Percentiles rank a stretch among this genome's conserved stretches.
phyloP scores from a whole-genome alignment of 2,888 invertebrate genomes.

The Parthenolecanium corni region DNA sequence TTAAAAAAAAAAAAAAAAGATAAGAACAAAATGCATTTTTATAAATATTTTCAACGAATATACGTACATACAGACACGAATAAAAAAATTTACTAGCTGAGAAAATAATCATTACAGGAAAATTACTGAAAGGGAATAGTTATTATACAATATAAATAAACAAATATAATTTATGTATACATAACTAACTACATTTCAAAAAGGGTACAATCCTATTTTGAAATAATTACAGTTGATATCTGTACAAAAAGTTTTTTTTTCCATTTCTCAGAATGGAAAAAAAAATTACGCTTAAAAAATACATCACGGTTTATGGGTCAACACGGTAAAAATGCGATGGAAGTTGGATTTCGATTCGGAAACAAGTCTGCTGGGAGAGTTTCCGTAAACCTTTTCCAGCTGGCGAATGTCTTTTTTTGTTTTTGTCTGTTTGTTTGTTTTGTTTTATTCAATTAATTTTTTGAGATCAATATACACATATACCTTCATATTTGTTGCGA shows the following conservation, averaged over 20 bases:
- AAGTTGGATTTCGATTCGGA: no score
- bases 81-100: background rate
- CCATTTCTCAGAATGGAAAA: background rate
- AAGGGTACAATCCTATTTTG: background rate
- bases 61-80: background rate
- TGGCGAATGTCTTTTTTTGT: no score
- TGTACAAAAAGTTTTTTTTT: no score
- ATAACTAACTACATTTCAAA: background rate
- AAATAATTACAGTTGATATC: background rate
- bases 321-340: background rate
- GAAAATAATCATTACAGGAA: no score
- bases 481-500: no score
- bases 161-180: background rate
- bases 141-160: background rate
- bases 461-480: no score
- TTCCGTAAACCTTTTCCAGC: no score
- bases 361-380: no score
- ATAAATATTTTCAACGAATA: background rate
- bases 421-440: no score
- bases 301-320: background rate
- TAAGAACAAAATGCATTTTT: background rate
- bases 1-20: background rate
- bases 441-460: no score
- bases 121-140: background rate
- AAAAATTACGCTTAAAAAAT: background rate